A percentile compares a stretch with the other conserved stretches of the same genome.
These are phyloP conservation scores for Cyprinodon variegatus DNA, from an alignment of 2,113 vertebrate genomes.

Conservation along the genomic window DNA sequence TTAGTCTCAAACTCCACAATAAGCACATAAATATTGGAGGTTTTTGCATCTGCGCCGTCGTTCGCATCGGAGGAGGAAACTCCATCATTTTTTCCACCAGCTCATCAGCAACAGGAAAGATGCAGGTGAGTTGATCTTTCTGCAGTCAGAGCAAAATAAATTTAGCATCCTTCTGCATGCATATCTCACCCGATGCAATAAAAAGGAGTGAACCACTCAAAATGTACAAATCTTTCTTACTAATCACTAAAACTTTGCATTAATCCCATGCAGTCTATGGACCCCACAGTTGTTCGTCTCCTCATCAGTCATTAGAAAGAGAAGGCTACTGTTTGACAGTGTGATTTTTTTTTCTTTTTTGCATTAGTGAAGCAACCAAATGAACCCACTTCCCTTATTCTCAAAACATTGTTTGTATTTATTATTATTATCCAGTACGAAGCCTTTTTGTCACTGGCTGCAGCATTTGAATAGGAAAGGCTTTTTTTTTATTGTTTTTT, in stretches of 20 bases:
- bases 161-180: not conserved
- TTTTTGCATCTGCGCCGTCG: not conserved
- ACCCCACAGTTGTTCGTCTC: no score
- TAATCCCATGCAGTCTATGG: no score
- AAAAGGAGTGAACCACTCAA: not conserved
- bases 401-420: no score
- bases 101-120: no score
- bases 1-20: not conserved
- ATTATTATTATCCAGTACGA: not conserved
- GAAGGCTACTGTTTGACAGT: not conserved
- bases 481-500: not conserved
- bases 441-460: not conserved
- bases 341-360: not conserved
- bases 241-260: no score
- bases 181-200: no score
- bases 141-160: not conserved
- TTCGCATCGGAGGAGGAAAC: not conserved
- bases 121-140: not conserved
- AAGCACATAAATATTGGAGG: not conserved
- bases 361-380: not conserved
- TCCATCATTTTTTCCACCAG: no score
- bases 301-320: no score
- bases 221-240: not conserved
- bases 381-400: not conserved
- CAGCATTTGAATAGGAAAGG: not conserved